Conservation (phyloP, 1,140 invertebrate species). For the Aphaenogaster floridana region DNA sequence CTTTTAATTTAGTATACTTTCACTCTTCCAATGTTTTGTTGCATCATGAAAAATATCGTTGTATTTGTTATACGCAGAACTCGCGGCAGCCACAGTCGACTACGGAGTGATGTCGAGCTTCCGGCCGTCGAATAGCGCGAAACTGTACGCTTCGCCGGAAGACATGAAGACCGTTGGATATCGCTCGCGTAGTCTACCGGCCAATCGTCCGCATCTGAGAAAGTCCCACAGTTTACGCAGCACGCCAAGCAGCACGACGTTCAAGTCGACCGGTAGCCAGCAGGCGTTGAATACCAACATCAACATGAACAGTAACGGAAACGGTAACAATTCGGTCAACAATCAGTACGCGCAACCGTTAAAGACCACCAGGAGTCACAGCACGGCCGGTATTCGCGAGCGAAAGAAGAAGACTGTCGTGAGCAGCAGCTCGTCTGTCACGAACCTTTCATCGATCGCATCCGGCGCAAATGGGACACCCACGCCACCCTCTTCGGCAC, state of each 20-base stretch:
- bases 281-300: conserved; percentile 59
- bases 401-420: conserved; percentile 85
- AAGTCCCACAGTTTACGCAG: conserved; percentile 89
- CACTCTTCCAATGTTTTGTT: neutral
- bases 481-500: conserved; percentile 84
- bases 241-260: conserved; percentile 84
- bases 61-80: conserved; percentile 74
- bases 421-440: conserved; percentile 82
- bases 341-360: conserved; percentile 91
- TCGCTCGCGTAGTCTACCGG: conserved; percentile 89
- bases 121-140: conserved; percentile 93
- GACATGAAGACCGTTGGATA: conserved; percentile 94
- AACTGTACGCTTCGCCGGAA: conserved; percentile 95
- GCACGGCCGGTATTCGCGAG: conserved; percentile 86
- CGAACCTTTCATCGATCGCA: conserved; percentile 79
- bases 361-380: conserved; percentile 88
- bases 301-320: conserved; percentile 77
- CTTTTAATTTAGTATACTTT: neutral
- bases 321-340: conserved; percentile 66
- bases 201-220: conserved; percentile 88
- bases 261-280: conserved; percentile 78
- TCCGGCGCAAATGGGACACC: conserved; percentile 60
- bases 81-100: conserved; percentile 84
- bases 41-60: neutral
- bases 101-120: conserved; percentile 93